Conservation (phyloP, 2,113 vertebrate species). For the Tor tambroides region DNA sequence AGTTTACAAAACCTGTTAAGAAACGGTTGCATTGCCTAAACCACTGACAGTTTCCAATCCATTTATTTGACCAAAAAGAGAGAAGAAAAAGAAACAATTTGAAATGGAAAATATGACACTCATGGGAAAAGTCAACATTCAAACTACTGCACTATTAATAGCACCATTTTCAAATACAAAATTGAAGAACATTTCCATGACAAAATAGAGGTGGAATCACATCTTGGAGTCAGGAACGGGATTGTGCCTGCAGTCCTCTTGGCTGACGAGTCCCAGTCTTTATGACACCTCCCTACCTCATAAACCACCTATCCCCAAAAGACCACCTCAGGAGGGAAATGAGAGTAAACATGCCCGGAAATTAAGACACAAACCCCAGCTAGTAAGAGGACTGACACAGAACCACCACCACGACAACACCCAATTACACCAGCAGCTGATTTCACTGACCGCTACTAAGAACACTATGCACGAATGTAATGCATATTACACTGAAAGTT, state of each 20-base stretch:
- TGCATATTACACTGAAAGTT: neutral
- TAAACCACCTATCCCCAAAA: conserved; percentile 51
- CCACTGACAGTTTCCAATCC: neutral
- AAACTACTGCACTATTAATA: conserved; percentile 56
- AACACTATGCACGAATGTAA: neutral
- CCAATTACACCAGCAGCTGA: conserved; percentile 46
- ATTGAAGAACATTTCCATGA: conserved; percentile 5
- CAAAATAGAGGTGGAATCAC: conserved; percentile 26
- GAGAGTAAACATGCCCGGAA: conserved; percentile 50
- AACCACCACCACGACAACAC: conserved; percentile 72
- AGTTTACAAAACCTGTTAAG: neutral
- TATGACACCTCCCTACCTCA: conserved; percentile 58
- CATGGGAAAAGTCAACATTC: conserved; percentile 40
- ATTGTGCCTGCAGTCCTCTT: conserved; percentile 59
- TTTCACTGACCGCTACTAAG: neutral
- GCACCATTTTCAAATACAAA: conserved; percentile 65
- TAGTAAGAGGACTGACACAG: conserved; percentile 56
- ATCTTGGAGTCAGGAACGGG: neutral
- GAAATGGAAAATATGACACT: conserved; percentile 18
- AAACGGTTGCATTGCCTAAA: neutral
- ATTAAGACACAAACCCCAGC: conserved; percentile 48
- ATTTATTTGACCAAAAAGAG: neutral
- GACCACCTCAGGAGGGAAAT: conserved; percentile 57
- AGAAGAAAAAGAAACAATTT: neutral
- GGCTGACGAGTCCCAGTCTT: conserved; percentile 55